phyloP scores from a whole-genome alignment of 2,797 vertebrate species.

The Scarus forsteni region DNA sequence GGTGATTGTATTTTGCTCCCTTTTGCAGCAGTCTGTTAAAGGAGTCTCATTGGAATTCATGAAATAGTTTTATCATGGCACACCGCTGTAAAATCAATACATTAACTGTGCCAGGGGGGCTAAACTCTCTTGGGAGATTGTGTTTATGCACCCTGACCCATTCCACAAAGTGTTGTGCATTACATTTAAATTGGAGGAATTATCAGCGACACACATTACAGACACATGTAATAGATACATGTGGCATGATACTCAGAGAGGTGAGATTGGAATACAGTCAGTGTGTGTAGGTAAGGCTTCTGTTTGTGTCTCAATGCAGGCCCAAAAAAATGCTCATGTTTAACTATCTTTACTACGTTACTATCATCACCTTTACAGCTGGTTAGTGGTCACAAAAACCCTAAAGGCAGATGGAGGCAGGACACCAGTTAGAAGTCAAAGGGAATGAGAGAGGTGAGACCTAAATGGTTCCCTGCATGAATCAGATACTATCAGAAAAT shows the following conservation, averaged over 20 bases:
- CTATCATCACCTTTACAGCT: too few relatives aligned
- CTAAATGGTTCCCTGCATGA: too few relatives aligned
- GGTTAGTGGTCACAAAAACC: too few relatives aligned
- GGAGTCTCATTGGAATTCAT: slow-evolving; percentile 83
- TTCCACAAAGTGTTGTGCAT: slow-evolving; percentile 64
- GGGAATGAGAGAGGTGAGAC: too few relatives aligned
- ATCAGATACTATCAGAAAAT: too few relatives aligned
- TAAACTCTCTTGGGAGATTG: slow-evolving; percentile 70
- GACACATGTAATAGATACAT: slow-evolving; percentile 50
- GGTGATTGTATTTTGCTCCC: slow-evolving; percentile 72
- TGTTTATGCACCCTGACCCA: slow-evolving; percentile 77
- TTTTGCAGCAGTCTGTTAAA: slow-evolving; percentile 63
- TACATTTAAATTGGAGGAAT: slow-evolving; percentile 76
- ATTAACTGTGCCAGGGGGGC: slow-evolving; percentile 65
- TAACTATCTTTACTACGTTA: not conserved
- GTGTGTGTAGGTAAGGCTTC: not conserved
- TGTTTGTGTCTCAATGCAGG: not conserved
- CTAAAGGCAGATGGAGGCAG: too few relatives aligned
- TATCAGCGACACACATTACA: slow-evolving; percentile 60
- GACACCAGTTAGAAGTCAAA: too few relatives aligned
- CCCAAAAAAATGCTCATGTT: slow-evolving; percentile 1
- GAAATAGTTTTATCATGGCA: slow-evolving; percentile 77
- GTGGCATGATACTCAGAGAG: slow-evolving; percentile 20
- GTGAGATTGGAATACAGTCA: not conserved
- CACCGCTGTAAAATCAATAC: slow-evolving; percentile 78